Evolutionary conservation across 2,888 invertebrate species (phyloP).

Genomic region (Tachystola acroxantha): DNA sequence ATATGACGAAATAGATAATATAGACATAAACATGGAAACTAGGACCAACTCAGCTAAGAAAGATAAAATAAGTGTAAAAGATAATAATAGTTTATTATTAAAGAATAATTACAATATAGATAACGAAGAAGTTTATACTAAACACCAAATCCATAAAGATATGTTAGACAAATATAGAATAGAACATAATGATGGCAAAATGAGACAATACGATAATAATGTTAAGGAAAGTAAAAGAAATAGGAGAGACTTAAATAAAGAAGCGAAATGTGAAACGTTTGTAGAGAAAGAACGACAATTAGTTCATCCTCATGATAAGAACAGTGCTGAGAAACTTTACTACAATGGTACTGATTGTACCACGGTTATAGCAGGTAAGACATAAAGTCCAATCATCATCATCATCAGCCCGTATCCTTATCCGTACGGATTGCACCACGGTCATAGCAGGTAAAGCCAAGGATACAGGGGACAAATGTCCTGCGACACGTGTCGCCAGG

Average conservation of each 20-base stretch:
- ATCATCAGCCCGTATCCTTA: too few species aligned
- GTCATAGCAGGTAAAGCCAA: too few species aligned
- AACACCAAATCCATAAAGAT: background rate
- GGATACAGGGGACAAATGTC: too few species aligned
- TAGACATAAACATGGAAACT: background rate
- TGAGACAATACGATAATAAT: slow-evolving; percentile 11
- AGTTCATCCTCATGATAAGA: slow-evolving; percentile 43
- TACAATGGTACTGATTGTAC: slow-evolving; percentile 51
- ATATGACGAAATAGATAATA: slow-evolving; percentile 1
- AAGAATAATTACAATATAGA: slow-evolving; percentile 10
- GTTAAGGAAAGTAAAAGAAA: slow-evolving; percentile 23
- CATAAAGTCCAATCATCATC: too few species aligned
- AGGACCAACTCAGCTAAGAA: slow-evolving; percentile 9
- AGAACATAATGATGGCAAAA: slow-evolving; percentile 5
- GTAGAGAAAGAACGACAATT: slow-evolving; percentile 24
- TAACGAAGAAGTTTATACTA: slow-evolving; percentile 11
- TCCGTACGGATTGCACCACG: too few species aligned
- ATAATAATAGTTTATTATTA: background rate
- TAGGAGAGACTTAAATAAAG: slow-evolving; percentile 27
- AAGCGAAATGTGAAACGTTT: slow-evolving; percentile 39
- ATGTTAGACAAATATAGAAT: background rate
- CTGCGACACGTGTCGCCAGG: too few species aligned
- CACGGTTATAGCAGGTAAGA: slow-evolving; percentile 52
- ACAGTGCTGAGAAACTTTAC: slow-evolving; percentile 30
- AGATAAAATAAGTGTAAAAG: background rate